Evolutionary conservation across 2,888 invertebrate genomes (phyloP).

Genomic region (Eupithecia tripunctaria): DNA sequence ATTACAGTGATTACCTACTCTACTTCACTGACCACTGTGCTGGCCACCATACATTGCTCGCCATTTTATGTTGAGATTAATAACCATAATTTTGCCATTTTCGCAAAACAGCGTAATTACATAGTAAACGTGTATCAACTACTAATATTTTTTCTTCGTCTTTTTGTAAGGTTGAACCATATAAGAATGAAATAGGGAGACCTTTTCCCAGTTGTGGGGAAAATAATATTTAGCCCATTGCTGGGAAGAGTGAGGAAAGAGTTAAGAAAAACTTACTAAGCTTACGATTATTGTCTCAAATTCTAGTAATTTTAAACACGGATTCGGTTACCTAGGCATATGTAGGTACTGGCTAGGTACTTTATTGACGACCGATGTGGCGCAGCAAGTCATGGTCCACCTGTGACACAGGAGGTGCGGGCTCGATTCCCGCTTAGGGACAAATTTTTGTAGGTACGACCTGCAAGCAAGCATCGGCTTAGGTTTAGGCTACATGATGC

Average conservation of each 20-base stretch:
- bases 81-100: conserved; percentile 3
- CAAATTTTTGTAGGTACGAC: too few relatives aligned
- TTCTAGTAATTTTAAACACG: neutral
- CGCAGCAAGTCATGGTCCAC: too few relatives aligned
- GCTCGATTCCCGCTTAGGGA: too few relatives aligned
- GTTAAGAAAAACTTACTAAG: too few relatives aligned
- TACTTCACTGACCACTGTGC: neutral
- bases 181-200: neutral
- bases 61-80: conserved; percentile 23
- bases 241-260: too few relatives aligned
- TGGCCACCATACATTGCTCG: conserved; percentile 20
- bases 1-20: conserved; percentile 21
- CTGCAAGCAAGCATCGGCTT: too few relatives aligned
- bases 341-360: neutral
- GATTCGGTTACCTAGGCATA: neutral
- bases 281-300: neutral
- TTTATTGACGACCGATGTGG: neutral
- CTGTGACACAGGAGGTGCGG: too few relatives aligned
- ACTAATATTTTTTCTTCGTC: too few relatives aligned
- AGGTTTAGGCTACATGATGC: too few relatives aligned
- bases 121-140: neutral
- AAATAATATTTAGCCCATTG: neutral
- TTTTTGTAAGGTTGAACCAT: neutral
- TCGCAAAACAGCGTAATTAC: neutral
- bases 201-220: neutral